Percentiles rank a stretch among this genome's conserved stretches.
Evolutionary conservation across 2,888 invertebrate species (phyloP).

Genomic region (Diarsia dahlii): DNA sequence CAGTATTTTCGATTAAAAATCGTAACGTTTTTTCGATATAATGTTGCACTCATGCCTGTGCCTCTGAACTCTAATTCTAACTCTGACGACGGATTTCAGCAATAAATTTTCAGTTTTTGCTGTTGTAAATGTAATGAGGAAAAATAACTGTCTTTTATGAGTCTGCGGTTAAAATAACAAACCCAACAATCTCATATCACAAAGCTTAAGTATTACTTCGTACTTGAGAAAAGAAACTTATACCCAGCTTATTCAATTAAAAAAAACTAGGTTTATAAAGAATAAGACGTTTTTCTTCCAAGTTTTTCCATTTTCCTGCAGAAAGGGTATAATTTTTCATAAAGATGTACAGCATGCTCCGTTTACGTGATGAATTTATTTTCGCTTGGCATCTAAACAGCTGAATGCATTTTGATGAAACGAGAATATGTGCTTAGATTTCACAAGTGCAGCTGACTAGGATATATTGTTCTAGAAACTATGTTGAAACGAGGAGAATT

Average conservation of each 20-base stretch:
- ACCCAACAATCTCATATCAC: not conserved
- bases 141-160: not conserved
- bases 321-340: constrained; percentile 40
- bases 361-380: constrained; percentile 58
- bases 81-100: too few species aligned
- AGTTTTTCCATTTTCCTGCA: constrained; percentile 41
- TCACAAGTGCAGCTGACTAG: constrained; percentile 30
- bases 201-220: not conserved
- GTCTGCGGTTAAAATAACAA: constrained; percentile 1
- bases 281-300: constrained; percentile 14
- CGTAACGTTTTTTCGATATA: too few species aligned
- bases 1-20: too few species aligned
- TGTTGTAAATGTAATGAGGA: too few species aligned
- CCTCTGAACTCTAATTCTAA: too few species aligned
- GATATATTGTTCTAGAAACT: constrained; percentile 23
- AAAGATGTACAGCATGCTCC: constrained; percentile 32
- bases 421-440: constrained; percentile 48
- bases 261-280: constrained; percentile 24
- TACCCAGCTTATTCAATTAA: constrained; percentile 19
- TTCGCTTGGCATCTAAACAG: constrained; percentile 52
- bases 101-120: too few species aligned
- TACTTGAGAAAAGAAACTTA: constrained; percentile 8
- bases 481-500: not conserved
- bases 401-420: constrained; percentile 55
- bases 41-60: too few species aligned